phyloP scores from a whole-genome alignment of 2,113 vertebrate species.

The Corvus moneduloides region DNA sequence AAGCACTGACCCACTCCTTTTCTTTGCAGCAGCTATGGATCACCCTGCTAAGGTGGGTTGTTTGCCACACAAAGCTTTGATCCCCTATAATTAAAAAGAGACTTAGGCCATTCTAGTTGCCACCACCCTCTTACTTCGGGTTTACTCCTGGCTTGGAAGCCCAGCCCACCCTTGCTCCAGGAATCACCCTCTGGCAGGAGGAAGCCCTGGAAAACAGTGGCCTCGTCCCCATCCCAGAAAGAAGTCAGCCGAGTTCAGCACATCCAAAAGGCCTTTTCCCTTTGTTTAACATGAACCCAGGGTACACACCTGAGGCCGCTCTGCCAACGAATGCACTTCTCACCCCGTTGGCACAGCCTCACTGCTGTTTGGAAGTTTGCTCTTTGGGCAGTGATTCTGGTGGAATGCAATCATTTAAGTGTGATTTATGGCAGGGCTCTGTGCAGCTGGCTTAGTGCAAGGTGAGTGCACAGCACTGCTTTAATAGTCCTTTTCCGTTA shows the following conservation, averaged over 20 bases:
- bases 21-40: neutral
- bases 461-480: constrained; percentile 30
- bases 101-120: neutral
- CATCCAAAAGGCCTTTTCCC: neutral
- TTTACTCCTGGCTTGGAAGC: neutral
- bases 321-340: neutral
- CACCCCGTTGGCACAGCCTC: neutral
- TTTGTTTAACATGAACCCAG: neutral
- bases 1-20: neutral
- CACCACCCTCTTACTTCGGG: rapidly evolving
- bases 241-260: neutral
- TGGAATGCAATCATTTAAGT: neutral
- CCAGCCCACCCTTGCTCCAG: neutral
- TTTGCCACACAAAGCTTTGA: neutral
- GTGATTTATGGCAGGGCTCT: neutral
- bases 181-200: neutral
- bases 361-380: neutral
- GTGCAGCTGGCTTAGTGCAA: constrained; percentile 40
- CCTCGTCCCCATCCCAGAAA: rapidly evolving
- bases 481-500: constrained; percentile 39
- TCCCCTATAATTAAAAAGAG: neutral
- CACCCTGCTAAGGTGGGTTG: too few relatives aligned
- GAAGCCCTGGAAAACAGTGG: neutral
- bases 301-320: rapidly evolving
- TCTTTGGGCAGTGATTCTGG: neutral